A percentile compares a stretch with the other conserved stretches of the same genome.
phyloP scores from a whole-genome alignment of 2,113 vertebrate species.

The Ptilonorhynchus violaceus region DNA sequence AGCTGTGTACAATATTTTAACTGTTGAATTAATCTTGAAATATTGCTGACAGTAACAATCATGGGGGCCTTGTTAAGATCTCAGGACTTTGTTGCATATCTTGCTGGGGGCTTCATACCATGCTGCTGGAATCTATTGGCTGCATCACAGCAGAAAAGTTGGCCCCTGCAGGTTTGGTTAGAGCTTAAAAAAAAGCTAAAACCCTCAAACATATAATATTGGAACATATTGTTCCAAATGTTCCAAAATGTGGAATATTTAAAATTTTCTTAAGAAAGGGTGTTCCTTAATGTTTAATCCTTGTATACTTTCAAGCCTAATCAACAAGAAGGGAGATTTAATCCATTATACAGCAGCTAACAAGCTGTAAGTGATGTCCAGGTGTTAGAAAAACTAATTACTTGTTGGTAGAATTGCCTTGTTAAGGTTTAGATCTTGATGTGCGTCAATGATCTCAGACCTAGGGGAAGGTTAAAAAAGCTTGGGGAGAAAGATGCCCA shows the following conservation, averaged over 20 bases:
- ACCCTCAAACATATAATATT: neutral
- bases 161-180: neutral
- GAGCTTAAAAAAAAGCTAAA: neutral
- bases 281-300: neutral
- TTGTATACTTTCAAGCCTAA: neutral
- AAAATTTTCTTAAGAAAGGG: neutral
- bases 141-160: neutral
- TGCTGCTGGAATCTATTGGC: neutral
- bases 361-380: neutral
- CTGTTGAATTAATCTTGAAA: neutral
- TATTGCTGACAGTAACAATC: neutral
- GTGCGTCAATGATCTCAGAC: neutral
- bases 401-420: neutral
- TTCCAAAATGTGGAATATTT: neutral
- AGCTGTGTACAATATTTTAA: neutral
- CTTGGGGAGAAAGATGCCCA: neutral
- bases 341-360: neutral
- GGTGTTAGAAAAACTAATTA: neutral
- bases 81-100: neutral
- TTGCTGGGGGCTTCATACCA: neutral
- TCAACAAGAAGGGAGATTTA: neutral
- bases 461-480: neutral
- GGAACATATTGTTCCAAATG: too few relatives aligned
- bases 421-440: neutral
- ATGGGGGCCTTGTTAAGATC: neutral